Evolutionary conservation across 2,888 invertebrate genomes (phyloP), one percentile per base, ranked within the genome.

Genomic region (Sturmia bella): DNA sequence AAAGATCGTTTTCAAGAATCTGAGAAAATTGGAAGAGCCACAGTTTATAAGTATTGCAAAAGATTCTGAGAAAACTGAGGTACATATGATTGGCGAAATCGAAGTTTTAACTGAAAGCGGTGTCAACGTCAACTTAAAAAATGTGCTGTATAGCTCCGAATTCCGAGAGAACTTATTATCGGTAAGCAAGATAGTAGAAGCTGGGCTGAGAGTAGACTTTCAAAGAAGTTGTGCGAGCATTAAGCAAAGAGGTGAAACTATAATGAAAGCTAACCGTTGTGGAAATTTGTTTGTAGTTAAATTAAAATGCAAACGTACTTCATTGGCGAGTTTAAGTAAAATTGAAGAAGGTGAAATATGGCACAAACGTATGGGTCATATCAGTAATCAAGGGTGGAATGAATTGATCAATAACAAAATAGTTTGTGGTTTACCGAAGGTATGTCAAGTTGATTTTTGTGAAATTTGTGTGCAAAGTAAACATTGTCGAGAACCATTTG

Each of bases 331-430:
- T 32, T 37, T 56, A 32, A 15, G 15, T 15, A 86, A 63, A 89
- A 87, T 9, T 91, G 91, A 32, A 90, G 88, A 80, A 92, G 91
- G 83, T 92, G 91, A 17, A 91, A 85, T 83, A 91, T 91, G 84
- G 91, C 43, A 63, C 15, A 43, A 63, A 41, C 43, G 9, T 52
- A 52, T 52, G 24, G 52, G 52, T 3, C 63, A 63, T 17, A 41
- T 41, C 4, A 63, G 63, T 41, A 43, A 63, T 21, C 63, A 63
- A 43, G 15, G 43, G n/a, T 24, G n/a, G 13, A 45, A 43, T 21
- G 43, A 63, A 63, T 45, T 63, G 45, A 11, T 63, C 15, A 43
- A 7, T 27, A 63, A 63, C 13, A 9, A 41, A 5, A 63, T 63
- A 43, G 63, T 43, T n/a, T 39, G 41, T 43, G 43, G 59, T 52